Percentiles rank a stretch among this genome's conserved stretches.
Conservation (phyloP, 2,888 invertebrate species). For the Eilema depressum region DNA sequence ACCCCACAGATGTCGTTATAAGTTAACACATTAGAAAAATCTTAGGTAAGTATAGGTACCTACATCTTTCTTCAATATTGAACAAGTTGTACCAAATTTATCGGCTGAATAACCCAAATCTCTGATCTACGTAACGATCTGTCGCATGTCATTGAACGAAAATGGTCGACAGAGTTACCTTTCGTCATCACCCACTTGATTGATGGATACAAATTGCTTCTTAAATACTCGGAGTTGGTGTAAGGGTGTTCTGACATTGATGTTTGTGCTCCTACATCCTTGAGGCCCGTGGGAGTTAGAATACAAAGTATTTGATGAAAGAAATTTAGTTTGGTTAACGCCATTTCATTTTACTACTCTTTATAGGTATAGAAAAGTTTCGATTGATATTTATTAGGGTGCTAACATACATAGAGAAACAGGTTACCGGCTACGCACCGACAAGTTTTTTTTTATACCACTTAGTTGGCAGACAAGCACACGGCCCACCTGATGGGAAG, state of each 20-base stretch:
- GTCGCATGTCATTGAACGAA: slow-evolving; percentile 21
- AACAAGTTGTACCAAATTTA: background rate
- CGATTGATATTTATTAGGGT: too few relatives aligned
- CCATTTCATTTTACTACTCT: background rate
- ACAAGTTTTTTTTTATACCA: too few relatives aligned
- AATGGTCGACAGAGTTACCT: slow-evolving; percentile 30
- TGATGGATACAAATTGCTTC: slow-evolving; percentile 45
- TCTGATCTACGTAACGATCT: slow-evolving; percentile 10
- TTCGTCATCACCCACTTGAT: slow-evolving; percentile 33
- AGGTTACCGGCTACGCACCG: too few relatives aligned
- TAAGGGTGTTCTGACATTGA: background rate
- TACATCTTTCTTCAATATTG: background rate
- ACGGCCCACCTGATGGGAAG: too few relatives aligned
- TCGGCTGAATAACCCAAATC: slow-evolving; percentile 8
- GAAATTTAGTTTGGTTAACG: background rate
- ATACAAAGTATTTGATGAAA: background rate
- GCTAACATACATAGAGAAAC: too few relatives aligned
- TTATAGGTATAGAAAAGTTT: too few relatives aligned
- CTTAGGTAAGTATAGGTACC: too few relatives aligned
- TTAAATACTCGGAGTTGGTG: slow-evolving; percentile 37
- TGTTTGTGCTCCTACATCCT: background rate
- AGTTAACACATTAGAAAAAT: too few relatives aligned
- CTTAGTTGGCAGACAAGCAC: too few relatives aligned
- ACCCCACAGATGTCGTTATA: too few relatives aligned
- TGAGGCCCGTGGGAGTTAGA: background rate